Percentiles rank a stretch among this genome's conserved stretches.
Evolutionary conservation across 2,797 vertebrate genomes (phyloP).

Genomic region (Arctocebus calabarensis): DNA sequence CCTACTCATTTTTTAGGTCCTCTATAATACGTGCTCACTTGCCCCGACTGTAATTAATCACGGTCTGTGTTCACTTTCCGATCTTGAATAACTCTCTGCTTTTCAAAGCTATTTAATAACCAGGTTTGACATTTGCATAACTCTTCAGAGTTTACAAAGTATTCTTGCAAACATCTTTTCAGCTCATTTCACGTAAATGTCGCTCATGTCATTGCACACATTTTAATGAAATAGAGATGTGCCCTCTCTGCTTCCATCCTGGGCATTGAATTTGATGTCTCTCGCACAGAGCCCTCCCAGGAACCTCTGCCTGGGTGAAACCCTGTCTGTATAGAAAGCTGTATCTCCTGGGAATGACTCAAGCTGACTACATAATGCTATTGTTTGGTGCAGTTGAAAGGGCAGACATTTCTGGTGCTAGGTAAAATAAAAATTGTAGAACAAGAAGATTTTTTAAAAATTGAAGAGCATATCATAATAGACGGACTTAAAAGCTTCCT

Average conservation of each 20-base stretch:
- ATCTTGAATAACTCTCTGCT: neutral
- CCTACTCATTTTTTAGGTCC: neutral
- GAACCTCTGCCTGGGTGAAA: neutral
- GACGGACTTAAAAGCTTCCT: constrained; percentile 12
- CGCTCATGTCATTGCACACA: neutral
- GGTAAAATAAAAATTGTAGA: constrained; percentile 1
- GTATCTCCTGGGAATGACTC: neutral
- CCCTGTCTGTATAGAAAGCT: neutral
- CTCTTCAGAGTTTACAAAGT: neutral
- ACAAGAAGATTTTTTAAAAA: neutral
- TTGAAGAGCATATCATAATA: neutral
- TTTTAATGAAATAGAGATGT: neutral
- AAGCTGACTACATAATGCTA: neutral
- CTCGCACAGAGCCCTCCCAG: fast-evolving
- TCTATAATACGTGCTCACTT: neutral
- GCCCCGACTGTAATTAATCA: neutral
- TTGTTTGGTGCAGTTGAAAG: neutral
- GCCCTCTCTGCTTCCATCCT: neutral
- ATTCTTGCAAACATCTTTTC: neutral
- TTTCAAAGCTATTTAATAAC: neutral
- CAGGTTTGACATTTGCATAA: neutral
- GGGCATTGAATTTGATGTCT: neutral
- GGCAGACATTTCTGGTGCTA: neutral
- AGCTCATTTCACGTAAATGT: neutral
- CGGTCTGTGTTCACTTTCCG: neutral